phyloP scores from a whole-genome alignment of 1,140 invertebrate species.

The Bombus confusus region DNA sequence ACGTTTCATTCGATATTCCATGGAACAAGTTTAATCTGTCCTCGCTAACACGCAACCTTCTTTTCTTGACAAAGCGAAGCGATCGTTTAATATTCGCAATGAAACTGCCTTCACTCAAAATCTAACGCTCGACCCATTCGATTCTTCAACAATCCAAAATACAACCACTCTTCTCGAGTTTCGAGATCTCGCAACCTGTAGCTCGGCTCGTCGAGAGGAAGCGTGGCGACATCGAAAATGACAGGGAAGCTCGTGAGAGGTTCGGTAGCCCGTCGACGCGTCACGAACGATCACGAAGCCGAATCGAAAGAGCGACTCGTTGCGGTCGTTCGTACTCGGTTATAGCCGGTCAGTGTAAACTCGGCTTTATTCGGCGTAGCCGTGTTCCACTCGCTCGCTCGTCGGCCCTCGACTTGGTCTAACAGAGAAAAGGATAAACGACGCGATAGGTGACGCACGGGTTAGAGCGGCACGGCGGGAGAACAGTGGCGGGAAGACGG shows the following conservation, averaged over 20 bases:
- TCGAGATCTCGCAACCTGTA: background rate
- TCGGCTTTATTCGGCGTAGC: conserved; percentile 63
- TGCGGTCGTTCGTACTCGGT: background rate
- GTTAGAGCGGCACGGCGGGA: conserved; percentile 26
- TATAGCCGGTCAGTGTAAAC: conserved; percentile 46
- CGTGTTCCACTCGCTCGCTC: background rate
- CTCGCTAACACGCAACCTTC: too few species aligned
- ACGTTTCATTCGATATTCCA: too few species aligned
- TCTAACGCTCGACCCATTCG: too few species aligned
- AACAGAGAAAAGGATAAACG: conserved; percentile 55
- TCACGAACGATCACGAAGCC: conserved; percentile 14
- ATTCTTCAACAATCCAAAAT: too few species aligned
- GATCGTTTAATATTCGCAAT: too few species aligned
- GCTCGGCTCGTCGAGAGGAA: background rate
- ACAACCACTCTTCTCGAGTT: background rate
- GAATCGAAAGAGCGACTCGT: conserved; percentile 4
- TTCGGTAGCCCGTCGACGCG: conserved; percentile 1
- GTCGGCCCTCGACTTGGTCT: background rate
- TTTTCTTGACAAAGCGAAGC: too few species aligned
- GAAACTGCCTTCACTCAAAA: too few species aligned
- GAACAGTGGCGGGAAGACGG: conserved; percentile 51
- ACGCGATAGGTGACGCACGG: conserved; percentile 21
- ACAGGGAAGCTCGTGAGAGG: background rate
- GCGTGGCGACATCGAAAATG: background rate
- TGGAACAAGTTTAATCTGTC: too few species aligned